Base-by-base conservation (phyloP, 2,888 invertebrate species). In the Eupsilia transversa region DNA sequence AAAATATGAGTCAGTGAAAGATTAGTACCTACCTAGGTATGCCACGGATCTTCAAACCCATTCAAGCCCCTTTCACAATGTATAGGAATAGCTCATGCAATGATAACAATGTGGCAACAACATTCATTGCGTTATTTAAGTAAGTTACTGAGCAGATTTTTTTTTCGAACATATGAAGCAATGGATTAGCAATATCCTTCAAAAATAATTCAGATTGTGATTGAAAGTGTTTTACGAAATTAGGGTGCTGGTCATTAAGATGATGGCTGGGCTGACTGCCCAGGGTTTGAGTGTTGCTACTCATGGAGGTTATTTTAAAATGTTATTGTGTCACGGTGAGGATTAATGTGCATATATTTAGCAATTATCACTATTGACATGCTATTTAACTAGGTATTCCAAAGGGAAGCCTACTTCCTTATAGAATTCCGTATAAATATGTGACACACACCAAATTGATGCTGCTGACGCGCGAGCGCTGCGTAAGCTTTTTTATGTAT, bases 351-450 rank as follows among this genome's bases (percentile, higher is more conserved):
- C 12, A n/a, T 56, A 35, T 54, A 46, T 27, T 74, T 41, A 52
- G 7, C 23, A 54, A 43, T 35, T 14, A 33, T 17, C 12, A 17
- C 17, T 49, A 49, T 77, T 76, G 4, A 54, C 35, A 64, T 64
- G 1, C 14, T 3, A 66, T 2, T 35, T 43, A 30, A 6, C 17
- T 14, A 14, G 2, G 20, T 49, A 35, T 74, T 54, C 30, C 2
- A 57, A 74, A 35, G 30, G 27, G 57, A 20, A 20, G 4, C 38
- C 20, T 35, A 68, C 17, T 69, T 76, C 77, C 79, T 23, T 65
- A 63, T 52, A 57, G 10, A 70, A 61, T 79, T 76, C 82, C 10
- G 41, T 12, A 41, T 61, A 79, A 81, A 33, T n/a, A 9, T 7
- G 41, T 79, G 79, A 81, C 77, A 49, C 63, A 68, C 38, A 14